Percentiles rank a stretch among this genome's conserved stretches.
These are phyloP conservation scores for Sinosuthora webbiana DNA, from an alignment of 2,113 vertebrate genomes.

Conservation along the genomic window DNA sequence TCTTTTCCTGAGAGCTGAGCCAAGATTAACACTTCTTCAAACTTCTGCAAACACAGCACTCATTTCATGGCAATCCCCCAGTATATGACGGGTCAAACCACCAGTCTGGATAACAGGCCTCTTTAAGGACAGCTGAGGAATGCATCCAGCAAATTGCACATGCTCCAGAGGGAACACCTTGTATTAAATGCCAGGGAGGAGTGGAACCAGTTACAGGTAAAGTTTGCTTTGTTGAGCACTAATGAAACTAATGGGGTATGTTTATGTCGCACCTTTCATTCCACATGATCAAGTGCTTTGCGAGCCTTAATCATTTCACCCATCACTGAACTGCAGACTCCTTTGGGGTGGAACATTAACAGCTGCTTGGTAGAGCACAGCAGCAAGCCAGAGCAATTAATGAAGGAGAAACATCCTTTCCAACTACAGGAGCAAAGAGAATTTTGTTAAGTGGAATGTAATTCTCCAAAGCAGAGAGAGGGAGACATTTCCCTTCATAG, in stretches of 20 bases:
- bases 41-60: not conserved
- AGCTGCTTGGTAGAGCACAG: conserved; percentile 42
- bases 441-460: conserved; percentile 38
- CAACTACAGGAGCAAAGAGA: conserved; percentile 20
- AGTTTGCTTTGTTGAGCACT: conserved; percentile 51
- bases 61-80: not conserved
- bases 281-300: conserved; percentile 35
- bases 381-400: conserved; percentile 44
- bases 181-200: not conserved
- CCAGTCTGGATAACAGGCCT: not conserved
- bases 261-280: conserved; percentile 53
- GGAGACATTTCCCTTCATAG: not conserved
- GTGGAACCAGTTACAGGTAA: not conserved
- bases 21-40: not conserved
- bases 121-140: not conserved
- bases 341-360: conserved; percentile 60
- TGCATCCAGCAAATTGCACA: not conserved
- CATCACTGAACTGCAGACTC: conserved; percentile 50
- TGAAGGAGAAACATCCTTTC: conserved; percentile 23
- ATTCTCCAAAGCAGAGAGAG: conserved; percentile 27
- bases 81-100: not conserved
- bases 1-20: not conserved
- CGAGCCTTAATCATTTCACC: conserved; percentile 49
- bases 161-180: not conserved
- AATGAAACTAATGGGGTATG: conserved; percentile 47